Evolutionary conservation across 2,113 vertebrate species (phyloP).

Genomic region (Alces alces): DNA sequence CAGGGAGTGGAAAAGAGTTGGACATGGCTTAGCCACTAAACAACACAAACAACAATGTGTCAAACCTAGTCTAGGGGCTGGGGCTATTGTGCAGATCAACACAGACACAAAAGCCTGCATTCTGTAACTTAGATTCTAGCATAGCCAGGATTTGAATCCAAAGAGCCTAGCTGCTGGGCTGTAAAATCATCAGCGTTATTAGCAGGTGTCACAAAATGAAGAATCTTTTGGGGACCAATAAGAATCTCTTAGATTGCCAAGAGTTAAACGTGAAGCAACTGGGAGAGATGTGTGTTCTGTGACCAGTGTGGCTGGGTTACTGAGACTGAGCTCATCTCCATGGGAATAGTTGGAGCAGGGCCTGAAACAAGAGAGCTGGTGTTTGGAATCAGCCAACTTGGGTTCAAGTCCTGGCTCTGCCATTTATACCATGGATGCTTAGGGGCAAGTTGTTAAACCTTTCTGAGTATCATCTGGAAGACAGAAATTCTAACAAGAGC

Average conservation of each 20-base stretch:
- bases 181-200: not conserved
- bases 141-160: not conserved
- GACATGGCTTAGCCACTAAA: not conserved
- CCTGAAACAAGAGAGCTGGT: not conserved
- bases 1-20: not conserved
- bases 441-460: not conserved
- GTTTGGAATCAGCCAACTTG: rapidly evolving
- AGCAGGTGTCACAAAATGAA: not conserved
- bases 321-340: not conserved
- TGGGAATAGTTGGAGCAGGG: not conserved
- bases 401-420: not conserved
- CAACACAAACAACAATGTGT: not conserved
- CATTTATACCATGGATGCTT: not conserved
- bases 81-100: not conserved
- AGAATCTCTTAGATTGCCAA: conserved; percentile 5
- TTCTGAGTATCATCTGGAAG: not conserved
- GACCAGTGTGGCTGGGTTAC: not conserved
- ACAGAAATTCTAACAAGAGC: not conserved
- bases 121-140: not conserved
- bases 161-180: not conserved
- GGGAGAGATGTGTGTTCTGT: not conserved
- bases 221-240: not conserved
- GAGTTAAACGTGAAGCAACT: not conserved
- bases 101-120: not conserved
- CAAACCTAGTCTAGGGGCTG: not conserved